These are phyloP conservation scores for Limnephilus auricula DNA, from an alignment of 2,888 invertebrate genomes.

Conservation along the genomic window DNA sequence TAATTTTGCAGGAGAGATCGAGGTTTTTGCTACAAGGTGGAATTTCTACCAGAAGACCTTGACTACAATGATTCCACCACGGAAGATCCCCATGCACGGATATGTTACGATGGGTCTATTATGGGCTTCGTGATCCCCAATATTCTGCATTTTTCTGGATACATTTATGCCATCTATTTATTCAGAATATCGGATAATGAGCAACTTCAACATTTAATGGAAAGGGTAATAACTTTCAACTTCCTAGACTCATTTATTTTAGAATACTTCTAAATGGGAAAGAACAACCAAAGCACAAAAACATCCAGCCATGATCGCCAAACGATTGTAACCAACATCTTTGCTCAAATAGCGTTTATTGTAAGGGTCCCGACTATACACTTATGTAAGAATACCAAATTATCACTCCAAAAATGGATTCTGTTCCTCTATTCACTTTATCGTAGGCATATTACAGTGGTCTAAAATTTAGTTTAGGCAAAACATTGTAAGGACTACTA, in stretches of 20 bases:
- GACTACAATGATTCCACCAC: conserved; percentile 70
- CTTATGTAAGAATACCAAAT: no score
- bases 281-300: not conserved
- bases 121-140: conserved; percentile 87
- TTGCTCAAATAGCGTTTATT: no score
- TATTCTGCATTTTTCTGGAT: conserved; percentile 84
- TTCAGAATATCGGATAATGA: conserved; percentile 89
- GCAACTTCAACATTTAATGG: conserved; percentile 89
- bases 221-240: conserved; percentile 77
- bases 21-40: conserved; percentile 83
- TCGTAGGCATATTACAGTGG: no score
- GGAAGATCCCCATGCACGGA: conserved; percentile 78
- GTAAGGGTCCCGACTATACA: no score
- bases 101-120: conserved; percentile 84
- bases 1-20: conserved; percentile 80
- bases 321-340: no score
- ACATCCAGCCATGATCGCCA: no score
- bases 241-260: not conserved
- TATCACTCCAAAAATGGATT: no score
- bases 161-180: conserved; percentile 84
- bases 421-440: no score
- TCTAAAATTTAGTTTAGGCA: no score
- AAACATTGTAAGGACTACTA: no score
- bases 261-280: not conserved
- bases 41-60: not conserved